Evolutionary conservation across 1,140 invertebrate species (phyloP).

Genomic region (Pogonus chalceus): DNA sequence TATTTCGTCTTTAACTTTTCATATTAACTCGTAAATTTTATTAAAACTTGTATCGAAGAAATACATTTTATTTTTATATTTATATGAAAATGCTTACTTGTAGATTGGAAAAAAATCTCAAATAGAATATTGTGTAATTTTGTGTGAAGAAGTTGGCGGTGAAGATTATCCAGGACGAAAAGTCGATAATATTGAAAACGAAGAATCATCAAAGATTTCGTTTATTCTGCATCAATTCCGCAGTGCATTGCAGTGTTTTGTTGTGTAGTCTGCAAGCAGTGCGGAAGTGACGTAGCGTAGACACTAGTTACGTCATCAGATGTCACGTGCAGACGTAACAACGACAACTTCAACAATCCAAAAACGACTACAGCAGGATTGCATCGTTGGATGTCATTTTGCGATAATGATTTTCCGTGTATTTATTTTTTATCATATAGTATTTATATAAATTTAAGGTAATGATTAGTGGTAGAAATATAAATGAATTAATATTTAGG

Average conservation of each 20-base stretch:
- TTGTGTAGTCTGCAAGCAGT: constrained; percentile 71
- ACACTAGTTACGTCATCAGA: neutral
- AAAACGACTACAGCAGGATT: neutral
- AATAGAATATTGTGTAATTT: too few relatives aligned
- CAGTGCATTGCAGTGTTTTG: constrained; percentile 84
- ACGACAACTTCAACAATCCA: neutral
- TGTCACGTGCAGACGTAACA: neutral
- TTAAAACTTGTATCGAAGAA: too few relatives aligned
- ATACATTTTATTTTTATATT: too few relatives aligned
- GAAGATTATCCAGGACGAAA: too few relatives aligned
- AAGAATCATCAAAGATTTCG: constrained; percentile 31
- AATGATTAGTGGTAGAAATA: too few relatives aligned
- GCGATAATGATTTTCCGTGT: neutral
- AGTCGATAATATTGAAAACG: constrained; percentile 33
- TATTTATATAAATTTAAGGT: neutral
- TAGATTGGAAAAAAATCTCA: too few relatives aligned
- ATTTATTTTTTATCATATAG: neutral
- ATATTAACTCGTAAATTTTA: too few relatives aligned
- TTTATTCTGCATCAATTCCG: constrained; percentile 77
- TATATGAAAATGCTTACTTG: too few relatives aligned
- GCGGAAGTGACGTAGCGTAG: constrained; percentile 58
- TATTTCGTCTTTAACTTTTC: too few relatives aligned
- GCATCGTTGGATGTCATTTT: neutral
- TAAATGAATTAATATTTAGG: too few relatives aligned
- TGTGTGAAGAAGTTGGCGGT: too few relatives aligned